phyloP scores from a whole-genome alignment of 2,888 invertebrate species.

The Phymatocera aterrima region DNA sequence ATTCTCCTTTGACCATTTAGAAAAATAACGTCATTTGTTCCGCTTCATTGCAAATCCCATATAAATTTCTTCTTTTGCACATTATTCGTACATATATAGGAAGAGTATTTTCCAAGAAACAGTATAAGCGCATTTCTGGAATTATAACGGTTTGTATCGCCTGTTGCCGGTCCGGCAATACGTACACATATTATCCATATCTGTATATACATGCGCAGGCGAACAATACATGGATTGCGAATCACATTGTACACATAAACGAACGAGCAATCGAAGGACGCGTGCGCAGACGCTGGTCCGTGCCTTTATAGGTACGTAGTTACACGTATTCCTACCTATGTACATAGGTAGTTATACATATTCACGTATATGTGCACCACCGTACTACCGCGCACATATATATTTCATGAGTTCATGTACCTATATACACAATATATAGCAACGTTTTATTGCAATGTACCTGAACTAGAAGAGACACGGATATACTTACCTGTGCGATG shows the following conservation, averaged over 20 bases:
- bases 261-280: background rate
- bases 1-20: background rate
- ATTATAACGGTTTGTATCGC: background rate
- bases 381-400: conserved; percentile 14
- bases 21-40: background rate
- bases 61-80: background rate
- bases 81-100: background rate
- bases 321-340: no score
- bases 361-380: background rate
- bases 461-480: no score
- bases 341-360: background rate
- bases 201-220: background rate
- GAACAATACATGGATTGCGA: background rate
- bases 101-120: no score
- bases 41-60: background rate
- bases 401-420: background rate
- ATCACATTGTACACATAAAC: background rate
- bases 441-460: no score
- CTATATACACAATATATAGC: background rate
- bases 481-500: background rate
- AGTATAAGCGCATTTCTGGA: background rate
- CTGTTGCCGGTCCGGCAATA: background rate
- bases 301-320: background rate
- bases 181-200: background rate
- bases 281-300: conserved; percentile 20